Evolutionary conservation across 2,797 vertebrate species (phyloP), one percentile per base, ranked within the genome.

Genomic region (Tamandua tetradactyla): DNA sequence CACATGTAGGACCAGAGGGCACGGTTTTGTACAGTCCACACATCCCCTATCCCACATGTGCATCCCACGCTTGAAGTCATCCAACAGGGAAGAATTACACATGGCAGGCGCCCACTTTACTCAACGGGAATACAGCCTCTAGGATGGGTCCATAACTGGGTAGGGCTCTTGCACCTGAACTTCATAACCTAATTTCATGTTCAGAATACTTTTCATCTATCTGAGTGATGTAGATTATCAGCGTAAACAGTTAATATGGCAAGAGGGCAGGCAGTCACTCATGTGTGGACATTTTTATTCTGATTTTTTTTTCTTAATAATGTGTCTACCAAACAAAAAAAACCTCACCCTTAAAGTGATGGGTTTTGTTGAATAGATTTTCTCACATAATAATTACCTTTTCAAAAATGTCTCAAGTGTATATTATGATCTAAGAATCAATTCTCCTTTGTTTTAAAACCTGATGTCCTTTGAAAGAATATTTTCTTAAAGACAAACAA

Each of bases 341-440:
- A 40, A 6, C 9, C 22, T 88, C 69, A 68, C 10, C 85, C 95
- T 92, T 20, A 93, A 89, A 94, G 74, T 42, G 12, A 89, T 62
- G 32, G 25, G 61, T 87, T 89, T 71, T 47, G 47, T 95, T 94
- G 55, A 89, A n/a, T 44, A 94, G 32, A 20, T 75, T 95, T 95
- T 96, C 86, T 89, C 86, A 82, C 79, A 55, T 93, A 78, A 64
- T 91, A 93, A 95, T 90, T 85, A 89, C 25, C 35, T 76, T 82
- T 66, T 80, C 42, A 61, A 93, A 94, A 76, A 69, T 59, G 10
- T 57, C 80, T 69, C 7, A 13, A 78, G 22, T 69, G 5, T 55
- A 27, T 74, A 44, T 52, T 94, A 44, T 88, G 35, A 91, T 91
- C 52, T 84, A 93, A 91, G 10, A 76, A 62, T 61, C 76, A 93